A percentile compares a stretch with the other conserved stretches of the same genome.
These are phyloP conservation scores for Pelvicachromis taeniatus DNA, from an alignment of 2,113 vertebrate genomes.

Conservation along the genomic window DNA sequence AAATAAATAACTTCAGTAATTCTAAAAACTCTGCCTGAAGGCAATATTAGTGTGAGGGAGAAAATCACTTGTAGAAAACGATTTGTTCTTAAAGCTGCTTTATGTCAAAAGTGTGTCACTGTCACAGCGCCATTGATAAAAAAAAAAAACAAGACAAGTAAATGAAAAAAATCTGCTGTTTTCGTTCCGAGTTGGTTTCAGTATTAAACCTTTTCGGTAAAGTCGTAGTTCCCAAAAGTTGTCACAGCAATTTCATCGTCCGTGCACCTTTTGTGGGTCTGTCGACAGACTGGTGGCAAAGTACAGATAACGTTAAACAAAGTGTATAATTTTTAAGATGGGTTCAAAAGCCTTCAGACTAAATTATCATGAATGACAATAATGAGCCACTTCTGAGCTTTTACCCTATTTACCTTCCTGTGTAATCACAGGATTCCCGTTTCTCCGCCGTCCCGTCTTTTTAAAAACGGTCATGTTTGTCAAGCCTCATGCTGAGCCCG, in stretches of 20 bases:
- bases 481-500: not conserved
- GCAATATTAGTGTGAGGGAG: not conserved
- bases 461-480: not conserved
- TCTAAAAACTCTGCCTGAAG: not conserved
- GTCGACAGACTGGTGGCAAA: not conserved
- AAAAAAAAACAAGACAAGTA: not conserved
- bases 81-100: not conserved
- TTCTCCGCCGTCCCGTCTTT: not conserved
- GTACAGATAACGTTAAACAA: not conserved
- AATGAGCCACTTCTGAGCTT: not conserved
- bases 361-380: not conserved
- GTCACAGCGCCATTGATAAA: not conserved
- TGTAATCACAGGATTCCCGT: not conserved
- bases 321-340: not conserved
- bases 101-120: not conserved
- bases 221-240: not conserved
- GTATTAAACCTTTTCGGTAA: not conserved
- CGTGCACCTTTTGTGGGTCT: not conserved
- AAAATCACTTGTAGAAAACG: not conserved
- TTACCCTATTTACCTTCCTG: not conserved
- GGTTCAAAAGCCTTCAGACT: not conserved
- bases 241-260: not conserved
- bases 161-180: not conserved
- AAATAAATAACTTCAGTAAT: not conserved
- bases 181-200: not conserved